A percentile compares a stretch with the other conserved stretches of the same genome.
Conservation (phyloP, 2,797 vertebrate genomes). For the Enteromius unitaeniatus region DNA sequence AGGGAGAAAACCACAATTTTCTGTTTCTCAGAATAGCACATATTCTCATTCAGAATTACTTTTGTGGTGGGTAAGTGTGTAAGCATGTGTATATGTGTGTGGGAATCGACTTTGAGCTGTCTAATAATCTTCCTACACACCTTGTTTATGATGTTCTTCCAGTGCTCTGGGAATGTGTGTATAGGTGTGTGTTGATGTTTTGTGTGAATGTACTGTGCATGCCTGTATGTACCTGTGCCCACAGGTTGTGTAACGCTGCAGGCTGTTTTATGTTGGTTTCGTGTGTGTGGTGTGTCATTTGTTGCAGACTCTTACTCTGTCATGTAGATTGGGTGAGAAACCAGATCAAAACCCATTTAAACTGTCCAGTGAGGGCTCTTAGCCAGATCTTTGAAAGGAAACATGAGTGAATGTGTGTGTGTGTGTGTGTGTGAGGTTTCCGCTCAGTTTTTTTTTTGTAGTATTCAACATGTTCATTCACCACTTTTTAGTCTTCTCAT, state of each 20-base stretch:
- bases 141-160: slow-evolving; percentile 43
- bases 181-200: slow-evolving; percentile 37
- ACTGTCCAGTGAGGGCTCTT: slow-evolving; percentile 6
- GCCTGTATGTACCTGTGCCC: slow-evolving; percentile 43
- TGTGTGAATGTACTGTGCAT: slow-evolving; percentile 43
- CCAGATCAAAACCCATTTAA: background rate
- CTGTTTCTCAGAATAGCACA: background rate
- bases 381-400: slow-evolving; percentile 34
- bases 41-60: slow-evolving; percentile 4
- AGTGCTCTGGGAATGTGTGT: slow-evolving; percentile 23
- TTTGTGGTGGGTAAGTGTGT: background rate
- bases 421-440: background rate
- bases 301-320: slow-evolving; percentile 22
- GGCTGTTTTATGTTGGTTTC: slow-evolving; percentile 23
- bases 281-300: slow-evolving; percentile 19
- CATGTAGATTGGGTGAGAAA: slow-evolving; percentile 18
- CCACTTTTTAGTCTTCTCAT: slow-evolving; percentile 2
- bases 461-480: slow-evolving; percentile 24
- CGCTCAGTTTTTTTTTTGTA: background rate
- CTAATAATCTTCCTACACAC: slow-evolving; percentile 42
- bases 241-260: slow-evolving; percentile 14
- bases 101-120: background rate
- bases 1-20: slow-evolving; percentile 13
- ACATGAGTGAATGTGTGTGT: background rate
- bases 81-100: background rate